Evolutionary conservation across 2,888 invertebrate genomes (phyloP).

Genomic region (Eupithecia dodoneata): DNA sequence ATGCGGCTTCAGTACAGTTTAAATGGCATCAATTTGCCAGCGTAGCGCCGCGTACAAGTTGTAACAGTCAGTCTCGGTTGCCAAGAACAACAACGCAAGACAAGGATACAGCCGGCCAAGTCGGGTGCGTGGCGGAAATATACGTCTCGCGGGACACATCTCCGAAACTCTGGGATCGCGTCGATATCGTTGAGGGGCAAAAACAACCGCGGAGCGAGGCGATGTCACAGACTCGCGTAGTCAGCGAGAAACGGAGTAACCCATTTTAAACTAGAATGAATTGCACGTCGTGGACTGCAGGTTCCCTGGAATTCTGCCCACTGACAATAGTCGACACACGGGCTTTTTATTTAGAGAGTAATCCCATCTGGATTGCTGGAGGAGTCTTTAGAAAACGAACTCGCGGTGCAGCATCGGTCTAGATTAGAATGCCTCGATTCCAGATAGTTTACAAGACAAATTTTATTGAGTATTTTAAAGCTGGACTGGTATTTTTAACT

Average conservation of each 20-base stretch:
- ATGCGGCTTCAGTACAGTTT: slow-evolving; percentile 21
- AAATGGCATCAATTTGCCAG: slow-evolving; percentile 33
- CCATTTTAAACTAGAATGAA: slow-evolving; percentile 82
- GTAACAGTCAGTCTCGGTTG: slow-evolving; percentile 39
- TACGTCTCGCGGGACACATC: slow-evolving; percentile 54
- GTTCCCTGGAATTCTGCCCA: slow-evolving; percentile 80
- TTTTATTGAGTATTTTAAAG: not conserved
- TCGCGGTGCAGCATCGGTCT: not conserved
- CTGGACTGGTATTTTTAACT: not conserved
- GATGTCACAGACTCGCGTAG: slow-evolving; percentile 75
- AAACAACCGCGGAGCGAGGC: slow-evolving; percentile 63
- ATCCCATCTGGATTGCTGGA: not conserved
- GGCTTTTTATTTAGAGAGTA: slow-evolving; percentile 27
- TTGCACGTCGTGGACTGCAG: slow-evolving; percentile 80
- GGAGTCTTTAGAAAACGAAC: not conserved
- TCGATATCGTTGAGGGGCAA: slow-evolving; percentile 62
- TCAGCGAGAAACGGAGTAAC: slow-evolving; percentile 80
- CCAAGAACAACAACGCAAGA: slow-evolving; percentile 47
- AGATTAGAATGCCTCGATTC: not conserved
- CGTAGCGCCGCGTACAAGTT: slow-evolving; percentile 40
- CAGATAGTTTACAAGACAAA: not conserved
- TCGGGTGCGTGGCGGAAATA: slow-evolving; percentile 41
- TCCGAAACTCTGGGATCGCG: slow-evolving; percentile 54
- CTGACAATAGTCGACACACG: slow-evolving; percentile 61
- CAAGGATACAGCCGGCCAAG: slow-evolving; percentile 41